phyloP scores from a whole-genome alignment of 2,888 invertebrate genomes.

The Nasonovia ribisnigri region DNA sequence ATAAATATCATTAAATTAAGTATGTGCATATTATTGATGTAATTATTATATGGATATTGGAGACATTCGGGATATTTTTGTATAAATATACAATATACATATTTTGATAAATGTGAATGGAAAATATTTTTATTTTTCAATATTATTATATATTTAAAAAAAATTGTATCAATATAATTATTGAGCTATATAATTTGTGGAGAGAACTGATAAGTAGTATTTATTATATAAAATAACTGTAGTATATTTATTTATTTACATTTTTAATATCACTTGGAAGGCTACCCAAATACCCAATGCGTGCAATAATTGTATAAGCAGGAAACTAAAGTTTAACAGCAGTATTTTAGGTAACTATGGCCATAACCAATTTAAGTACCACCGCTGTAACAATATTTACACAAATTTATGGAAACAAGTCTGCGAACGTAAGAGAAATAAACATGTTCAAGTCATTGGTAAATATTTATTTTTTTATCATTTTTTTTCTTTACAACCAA shows the following conservation, averaged over 20 bases:
- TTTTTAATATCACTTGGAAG: neutral
- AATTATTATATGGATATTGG: no score
- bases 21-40: no score
- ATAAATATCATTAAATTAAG: no score
- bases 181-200: neutral
- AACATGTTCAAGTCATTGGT: slow-evolving; percentile 54
- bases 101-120: no score
- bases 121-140: neutral
- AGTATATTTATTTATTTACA: neutral
- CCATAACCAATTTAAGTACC: slow-evolving; percentile 26
- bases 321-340: neutral
- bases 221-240: neutral
- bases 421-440: slow-evolving; percentile 8
- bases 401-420: slow-evolving; percentile 34
- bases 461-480: slow-evolving; percentile 56
- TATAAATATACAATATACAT: no score
- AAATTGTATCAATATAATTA: neutral
- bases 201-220: neutral
- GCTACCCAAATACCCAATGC: neutral
- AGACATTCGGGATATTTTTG: no score
- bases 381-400: slow-evolving; percentile 55
- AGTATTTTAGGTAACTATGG: neutral
- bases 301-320: neutral
- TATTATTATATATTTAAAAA: neutral
- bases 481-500: slow-evolving; percentile 39